phyloP scores from a whole-genome alignment of 2,888 invertebrate genomes.

The Axea sp. region DNA sequence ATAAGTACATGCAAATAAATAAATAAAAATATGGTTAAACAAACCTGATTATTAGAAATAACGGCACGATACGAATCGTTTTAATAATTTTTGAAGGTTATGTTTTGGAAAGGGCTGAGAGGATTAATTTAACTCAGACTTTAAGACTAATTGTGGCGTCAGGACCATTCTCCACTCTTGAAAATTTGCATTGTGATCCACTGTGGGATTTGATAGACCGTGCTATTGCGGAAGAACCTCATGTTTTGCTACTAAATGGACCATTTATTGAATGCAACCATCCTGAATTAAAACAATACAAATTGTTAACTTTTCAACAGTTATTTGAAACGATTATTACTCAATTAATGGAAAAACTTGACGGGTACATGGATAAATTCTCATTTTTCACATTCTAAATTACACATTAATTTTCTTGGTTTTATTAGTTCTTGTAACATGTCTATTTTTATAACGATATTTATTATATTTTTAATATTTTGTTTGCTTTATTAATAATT shows the following conservation, averaged over 20 bases:
- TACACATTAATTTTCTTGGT: no score
- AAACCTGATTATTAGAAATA: no score
- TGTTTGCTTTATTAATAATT: no score
- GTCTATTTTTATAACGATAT: no score
- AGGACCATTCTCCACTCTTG: slow-evolving; percentile 91
- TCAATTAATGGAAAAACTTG: slow-evolving; percentile 83
- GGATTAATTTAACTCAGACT: slow-evolving; percentile 75
- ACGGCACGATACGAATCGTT: no score
- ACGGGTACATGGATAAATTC: slow-evolving; percentile 79
- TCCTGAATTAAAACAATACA: slow-evolving; percentile 82
- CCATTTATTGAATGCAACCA: slow-evolving; percentile 90
- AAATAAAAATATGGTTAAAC: no score
- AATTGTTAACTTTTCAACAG: slow-evolving; percentile 86
- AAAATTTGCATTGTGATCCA: slow-evolving; percentile 89
- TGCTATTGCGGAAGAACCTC: slow-evolving; percentile 85
- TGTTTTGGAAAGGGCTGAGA: slow-evolving; percentile 77
- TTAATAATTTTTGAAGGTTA: slow-evolving; percentile 83
- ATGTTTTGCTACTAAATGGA: slow-evolving; percentile 90
- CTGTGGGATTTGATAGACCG: slow-evolving; percentile 87
- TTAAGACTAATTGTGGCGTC: slow-evolving; percentile 86
- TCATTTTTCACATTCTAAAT: no score
- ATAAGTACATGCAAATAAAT: no score
- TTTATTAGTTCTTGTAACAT: no score
- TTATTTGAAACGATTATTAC: slow-evolving; percentile 87
- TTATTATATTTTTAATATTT: no score